These are phyloP conservation scores for Oryzias sinensis DNA, from an alignment of 2,797 vertebrate species.

Conservation along the genomic window DNA sequence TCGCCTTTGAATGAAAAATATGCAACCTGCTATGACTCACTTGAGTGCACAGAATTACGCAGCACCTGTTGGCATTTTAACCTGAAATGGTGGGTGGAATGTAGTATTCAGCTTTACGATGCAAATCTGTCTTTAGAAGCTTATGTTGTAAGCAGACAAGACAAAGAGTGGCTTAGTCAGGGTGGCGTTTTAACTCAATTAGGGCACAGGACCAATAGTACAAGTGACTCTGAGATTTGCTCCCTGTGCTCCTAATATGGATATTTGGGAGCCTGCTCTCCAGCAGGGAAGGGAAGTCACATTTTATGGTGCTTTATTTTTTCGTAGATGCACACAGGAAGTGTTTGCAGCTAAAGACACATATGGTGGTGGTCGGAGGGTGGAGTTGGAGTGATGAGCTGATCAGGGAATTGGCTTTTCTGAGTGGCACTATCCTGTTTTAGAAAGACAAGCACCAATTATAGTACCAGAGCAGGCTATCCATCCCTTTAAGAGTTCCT, in stretches of 20 bases:
- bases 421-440: constrained; percentile 38
- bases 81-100: neutral
- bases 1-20: neutral
- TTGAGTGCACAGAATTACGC: neutral
- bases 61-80: neutral
- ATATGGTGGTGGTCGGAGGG: neutral
- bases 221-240: constrained; percentile 60
- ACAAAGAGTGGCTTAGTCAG: constrained; percentile 37
- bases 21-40: constrained; percentile 6
- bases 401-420: constrained; percentile 47
- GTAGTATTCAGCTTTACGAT: neutral
- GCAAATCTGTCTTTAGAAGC: neutral
- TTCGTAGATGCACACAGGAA: constrained; percentile 59
- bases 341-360: constrained; percentile 43
- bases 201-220: constrained; percentile 56
- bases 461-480: constrained; percentile 50
- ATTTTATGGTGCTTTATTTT: constrained; percentile 45
- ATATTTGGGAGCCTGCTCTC: constrained; percentile 55
- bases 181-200: constrained; percentile 57
- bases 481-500: constrained; percentile 76
- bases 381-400: constrained; percentile 18
- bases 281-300: constrained; percentile 51
- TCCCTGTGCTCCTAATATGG: constrained; percentile 73
- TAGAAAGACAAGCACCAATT: constrained; percentile 42
- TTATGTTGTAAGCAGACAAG: constrained; percentile 15